Conservation (phyloP, 1,140 invertebrate genomes). For the Bombus waltoni region DNA sequence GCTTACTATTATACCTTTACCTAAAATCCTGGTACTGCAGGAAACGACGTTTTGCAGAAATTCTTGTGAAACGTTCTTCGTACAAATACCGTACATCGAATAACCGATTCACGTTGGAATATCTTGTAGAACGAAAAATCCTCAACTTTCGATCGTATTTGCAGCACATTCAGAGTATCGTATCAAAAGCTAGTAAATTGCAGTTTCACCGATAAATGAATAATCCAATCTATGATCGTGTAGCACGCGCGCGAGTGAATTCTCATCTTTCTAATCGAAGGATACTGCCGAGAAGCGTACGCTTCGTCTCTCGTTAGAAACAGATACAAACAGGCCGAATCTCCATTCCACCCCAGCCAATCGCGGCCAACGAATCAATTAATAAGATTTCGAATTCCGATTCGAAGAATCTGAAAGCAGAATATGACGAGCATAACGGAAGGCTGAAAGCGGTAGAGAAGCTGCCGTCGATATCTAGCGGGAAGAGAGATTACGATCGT, state of each 20-base stretch:
- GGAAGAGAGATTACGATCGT: conserved; percentile 34
- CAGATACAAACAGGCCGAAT: no score
- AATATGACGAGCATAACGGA: not conserved
- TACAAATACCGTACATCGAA: not conserved
- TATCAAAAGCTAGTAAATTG: no score
- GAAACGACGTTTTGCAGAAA: not conserved
- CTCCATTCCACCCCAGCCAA: no score
- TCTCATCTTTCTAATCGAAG: no score
- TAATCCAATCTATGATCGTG: no score
- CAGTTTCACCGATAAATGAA: no score
- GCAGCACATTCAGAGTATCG: not conserved
- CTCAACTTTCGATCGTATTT: not conserved
- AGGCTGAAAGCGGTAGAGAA: not conserved
- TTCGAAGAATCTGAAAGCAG: not conserved
- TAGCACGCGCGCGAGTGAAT: no score
- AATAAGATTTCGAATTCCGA: not conserved
- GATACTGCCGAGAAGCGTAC: no score
- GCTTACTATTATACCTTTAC: no score
- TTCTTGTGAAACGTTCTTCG: not conserved
- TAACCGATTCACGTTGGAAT: not conserved
- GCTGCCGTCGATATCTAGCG: not conserved
- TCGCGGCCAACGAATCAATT: not conserved
- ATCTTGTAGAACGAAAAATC: not conserved
- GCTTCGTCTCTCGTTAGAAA: no score
- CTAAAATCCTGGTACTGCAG: not conserved